Conservation (phyloP, 2,888 invertebrate genomes). For the Agrotis clavis region DNA sequence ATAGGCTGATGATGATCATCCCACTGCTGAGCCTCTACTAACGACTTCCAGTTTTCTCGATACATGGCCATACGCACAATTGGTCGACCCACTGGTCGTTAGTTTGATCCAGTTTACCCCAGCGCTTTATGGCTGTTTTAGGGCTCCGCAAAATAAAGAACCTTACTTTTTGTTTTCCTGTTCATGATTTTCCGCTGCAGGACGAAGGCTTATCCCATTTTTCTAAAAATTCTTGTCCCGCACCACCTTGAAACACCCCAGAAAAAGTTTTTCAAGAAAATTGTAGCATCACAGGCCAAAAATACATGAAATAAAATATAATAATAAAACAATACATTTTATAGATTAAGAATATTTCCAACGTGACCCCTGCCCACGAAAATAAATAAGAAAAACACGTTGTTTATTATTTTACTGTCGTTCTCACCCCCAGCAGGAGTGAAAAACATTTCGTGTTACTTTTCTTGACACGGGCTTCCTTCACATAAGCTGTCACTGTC, state of each 20-base stretch:
- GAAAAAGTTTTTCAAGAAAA: neutral
- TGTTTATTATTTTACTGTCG: slow-evolving; percentile 44
- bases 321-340: slow-evolving; percentile 3
- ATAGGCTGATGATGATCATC: too few species aligned
- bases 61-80: too few species aligned
- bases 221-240: too few species aligned
- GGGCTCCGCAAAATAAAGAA: too few species aligned
- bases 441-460: slow-evolving; percentile 42
- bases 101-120: too few species aligned
- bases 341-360: slow-evolving; percentile 8
- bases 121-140: too few species aligned
- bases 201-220: too few species aligned
- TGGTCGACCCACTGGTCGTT: too few species aligned
- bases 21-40: too few species aligned
- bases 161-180: too few species aligned
- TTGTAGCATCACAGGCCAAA: neutral
- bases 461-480: slow-evolving; percentile 44
- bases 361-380: neutral
- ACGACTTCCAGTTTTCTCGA: too few species aligned
- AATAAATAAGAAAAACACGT: slow-evolving; percentile 20
- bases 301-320: neutral
- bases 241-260: neutral
- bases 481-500: slow-evolving; percentile 52
- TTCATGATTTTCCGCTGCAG: too few species aligned
- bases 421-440: slow-evolving; percentile 17